phyloP scores from a whole-genome alignment of 2,888 invertebrate species.

The Lampropteryx suffumata region DNA sequence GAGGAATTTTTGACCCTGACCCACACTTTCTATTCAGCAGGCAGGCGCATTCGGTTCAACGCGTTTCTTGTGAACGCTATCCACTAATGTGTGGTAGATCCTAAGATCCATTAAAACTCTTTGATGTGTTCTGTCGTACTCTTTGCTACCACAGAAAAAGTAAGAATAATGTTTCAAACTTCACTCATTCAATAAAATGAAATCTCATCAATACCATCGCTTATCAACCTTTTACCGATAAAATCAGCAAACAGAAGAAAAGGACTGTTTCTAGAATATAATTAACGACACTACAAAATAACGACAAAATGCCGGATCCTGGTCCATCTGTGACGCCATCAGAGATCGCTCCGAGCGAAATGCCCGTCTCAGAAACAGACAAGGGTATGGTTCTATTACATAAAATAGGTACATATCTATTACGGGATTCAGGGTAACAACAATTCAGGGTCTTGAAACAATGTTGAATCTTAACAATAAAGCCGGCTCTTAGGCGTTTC shows the following conservation, averaged over 20 bases:
- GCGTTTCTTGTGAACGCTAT: too few species aligned
- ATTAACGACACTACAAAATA: constrained; percentile 13
- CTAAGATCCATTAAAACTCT: too few species aligned
- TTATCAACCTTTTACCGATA: constrained; percentile 23
- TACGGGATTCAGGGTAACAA: too few species aligned
- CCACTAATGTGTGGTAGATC: too few species aligned
- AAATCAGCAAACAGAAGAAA: constrained; percentile 16
- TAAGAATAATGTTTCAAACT: constrained; percentile 11
- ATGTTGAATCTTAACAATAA: too few species aligned
- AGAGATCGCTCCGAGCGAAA: constrained; percentile 43
- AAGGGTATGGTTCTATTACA: constrained; percentile 33
- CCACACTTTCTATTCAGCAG: too few species aligned
- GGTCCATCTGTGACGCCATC: constrained; percentile 35
- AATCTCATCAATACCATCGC: constrained; percentile 36
- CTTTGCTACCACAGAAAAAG: constrained; percentile 23
- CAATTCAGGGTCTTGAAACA: too few species aligned
- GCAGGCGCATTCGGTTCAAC: too few species aligned
- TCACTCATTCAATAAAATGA: constrained; percentile 57
- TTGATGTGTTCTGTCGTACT: too few species aligned
- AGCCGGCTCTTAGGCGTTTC: too few species aligned
- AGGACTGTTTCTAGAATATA: constrained; percentile 57
- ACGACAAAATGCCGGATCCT: constrained; percentile 47
- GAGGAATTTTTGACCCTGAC: too few species aligned
- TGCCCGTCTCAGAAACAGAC: constrained; percentile 39
- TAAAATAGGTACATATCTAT: too few species aligned